Evolutionary conservation across 2,797 vertebrate genomes (phyloP), one percentile per base, ranked within the genome.

Genomic region (Gymnoscopelus braueri): DNA sequence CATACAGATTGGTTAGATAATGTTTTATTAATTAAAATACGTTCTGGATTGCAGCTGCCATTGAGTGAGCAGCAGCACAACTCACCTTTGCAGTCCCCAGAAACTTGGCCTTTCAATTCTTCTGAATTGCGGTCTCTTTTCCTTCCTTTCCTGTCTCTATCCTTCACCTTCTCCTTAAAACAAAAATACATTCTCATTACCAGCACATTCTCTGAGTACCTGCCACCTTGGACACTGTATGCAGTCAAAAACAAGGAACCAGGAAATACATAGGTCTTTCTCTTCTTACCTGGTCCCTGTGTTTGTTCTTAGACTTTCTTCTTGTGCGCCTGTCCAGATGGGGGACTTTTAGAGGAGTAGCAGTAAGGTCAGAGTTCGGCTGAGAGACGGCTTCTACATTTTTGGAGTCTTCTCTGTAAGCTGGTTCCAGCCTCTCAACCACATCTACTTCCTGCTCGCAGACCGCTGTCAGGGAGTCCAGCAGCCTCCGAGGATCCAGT

Each of bases 401-500:
- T 84, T 85, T 0, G 56, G 50, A 13, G 1, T 82, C 77, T 91
- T 93, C 61, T 72, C 88, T 89, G 91, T 90, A 13, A 7, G 88
- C 60, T 76, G 92, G 72, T 80, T 89, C 52, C 56, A 90, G 79
- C 91, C 95, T 78, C 63, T 82, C 29, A 32, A 65, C 77, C 51
- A 19, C 83, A 4, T 78, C 84, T 3, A 69, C 72, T 13, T 87
- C 78, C 56, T 14, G 74, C 1, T 93, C 92, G 84, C 93, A 95
- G 78, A 94, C 92, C 0, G 92, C 94, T 0, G 94, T 83, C 51
- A 96, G 85, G 7, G 94, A 94, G 65, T 95, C 93, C 0, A 94
- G 94, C 13, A 94, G 87, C 64, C 86, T 75, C 0, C 85, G 89
- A 8, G 90, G 88, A 69, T 96, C 95, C 32, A 94, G 84, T 1